Base-by-base conservation (phyloP, 2,888 invertebrate species). In the Hydriomena furcata region DNA sequence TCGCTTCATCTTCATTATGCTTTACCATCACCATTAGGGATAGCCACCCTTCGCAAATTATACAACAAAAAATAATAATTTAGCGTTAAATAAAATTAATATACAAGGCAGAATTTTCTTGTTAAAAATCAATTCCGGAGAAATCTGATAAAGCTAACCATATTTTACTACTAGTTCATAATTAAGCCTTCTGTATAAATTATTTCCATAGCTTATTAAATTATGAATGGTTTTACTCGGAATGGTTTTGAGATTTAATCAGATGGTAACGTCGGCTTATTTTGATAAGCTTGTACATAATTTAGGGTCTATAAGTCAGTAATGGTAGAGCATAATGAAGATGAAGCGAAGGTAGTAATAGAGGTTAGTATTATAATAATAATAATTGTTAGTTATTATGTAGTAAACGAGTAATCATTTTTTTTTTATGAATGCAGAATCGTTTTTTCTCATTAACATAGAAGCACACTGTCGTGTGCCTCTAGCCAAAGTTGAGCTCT, bases 131-230 rank as follows among this genome's bases (percentile, higher is more conserved):
- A 30, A 45, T 37, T 27, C 37, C 24, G 30, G 6, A 24, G 17
- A 35, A 51, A 11, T 31, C 27, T 25, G 6, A 13, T 40, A 23
- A 21, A 21, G 23, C 8, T 17, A 30, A 25, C 21, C 13, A 12
- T 41, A 46, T 21, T 42, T 46, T 41, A 46, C 12, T 11, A 20
- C 23, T 17, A 13, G 23, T n/a, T 38, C 40, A 21, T 42, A 37
- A 37, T 45, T 46, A 36, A 42, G n/a, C 34, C 10, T 31, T 28
- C 31, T 21, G 11, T 41, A 21, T 47, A 46, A 46, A 23, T 43
- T 43, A 43, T 37, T 47, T 37, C 10, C 7, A 24, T 28, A 43
- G 46, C 52, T 46, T 52, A 43, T 52, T 47, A 36, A 52, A 43
- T 52, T 37, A 46, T 46, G 46, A 42, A 52, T 52, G 52, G 46